These are phyloP conservation scores for Apomyelois bistriatella DNA, from an alignment of 2,888 invertebrate genomes.

Conservation along the genomic window DNA sequence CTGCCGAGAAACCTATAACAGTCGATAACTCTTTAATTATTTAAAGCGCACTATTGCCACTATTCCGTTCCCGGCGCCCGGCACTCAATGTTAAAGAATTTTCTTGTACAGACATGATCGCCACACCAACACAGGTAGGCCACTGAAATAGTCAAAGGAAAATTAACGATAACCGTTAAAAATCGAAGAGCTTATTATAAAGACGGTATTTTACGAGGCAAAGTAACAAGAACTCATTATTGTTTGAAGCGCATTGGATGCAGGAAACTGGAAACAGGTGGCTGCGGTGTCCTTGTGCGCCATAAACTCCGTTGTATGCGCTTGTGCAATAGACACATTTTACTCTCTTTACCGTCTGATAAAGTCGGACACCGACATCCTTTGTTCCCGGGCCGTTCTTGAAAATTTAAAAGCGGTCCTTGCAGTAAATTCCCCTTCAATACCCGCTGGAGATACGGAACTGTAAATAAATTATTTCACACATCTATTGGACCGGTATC, in stretches of 20 bases:
- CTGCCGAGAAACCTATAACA: too few relatives aligned
- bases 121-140: too few relatives aligned
- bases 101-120: too few relatives aligned
- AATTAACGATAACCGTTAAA: background rate
- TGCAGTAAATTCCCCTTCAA: slow-evolving; percentile 57
- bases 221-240: slow-evolving; percentile 5
- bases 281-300: slow-evolving; percentile 41
- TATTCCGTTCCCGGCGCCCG: too few relatives aligned
- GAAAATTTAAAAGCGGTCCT: slow-evolving; percentile 68
- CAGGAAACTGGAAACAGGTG: slow-evolving; percentile 40
- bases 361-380: slow-evolving; percentile 49
- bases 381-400: slow-evolving; percentile 61
- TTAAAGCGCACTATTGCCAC: too few relatives aligned
- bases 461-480: slow-evolving; percentile 59
- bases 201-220: background rate
- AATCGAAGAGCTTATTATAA: background rate
- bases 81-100: too few relatives aligned
- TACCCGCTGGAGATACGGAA: slow-evolving; percentile 43
- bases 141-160: too few relatives aligned
- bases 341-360: slow-evolving; percentile 66
- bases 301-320: slow-evolving; percentile 49
- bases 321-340: slow-evolving; percentile 65
- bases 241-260: slow-evolving; percentile 14
- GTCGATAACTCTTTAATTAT: too few relatives aligned
- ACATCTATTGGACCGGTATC: slow-evolving; percentile 20